Base-by-base conservation (phyloP, 2,113 vertebrate genomes). In the Phasianus colchicus region DNA sequence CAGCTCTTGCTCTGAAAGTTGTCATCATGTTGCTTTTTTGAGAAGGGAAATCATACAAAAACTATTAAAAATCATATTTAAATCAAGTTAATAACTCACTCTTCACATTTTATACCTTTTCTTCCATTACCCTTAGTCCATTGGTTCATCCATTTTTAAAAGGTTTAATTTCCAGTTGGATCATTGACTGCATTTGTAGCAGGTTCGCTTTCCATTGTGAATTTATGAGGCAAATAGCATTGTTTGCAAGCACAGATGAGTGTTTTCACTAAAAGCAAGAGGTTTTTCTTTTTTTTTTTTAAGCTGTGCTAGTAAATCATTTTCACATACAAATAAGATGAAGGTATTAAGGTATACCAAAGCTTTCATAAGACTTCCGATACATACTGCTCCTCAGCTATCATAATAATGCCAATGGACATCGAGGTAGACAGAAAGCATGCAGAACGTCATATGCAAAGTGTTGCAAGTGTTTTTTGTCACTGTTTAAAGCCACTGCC, bases 101-200 rank as follows among this genome's bases (percentile, higher is more conserved):
- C 82, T 93, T 95, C 83, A 80, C 69, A 84, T 88, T 95, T 83
- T 83, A 66, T 91, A 86, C 83, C 76, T 86, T 96, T 95, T 94
- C 95, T 91, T 82, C 93, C 93, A 92, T 95, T 95, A 95, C 90
- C 72, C 54, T 88, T 96, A 93, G 91, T 95, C 90, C 95, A 95
- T 91, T 95, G 90, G 80, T 92, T 96, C 96, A 93, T 94, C 88
- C 92, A 94, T 95, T 97, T 96, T 95, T 95, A 95, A 96, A 95
- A 91, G 83, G 86, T 91, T 96, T 97, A 92, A 96, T 97, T 95
- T 97, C 94, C 94, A 95, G 80, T 93, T 95, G 94, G 96, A 93
- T 95, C 95, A 95, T 96, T 95, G 94, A 95, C 95, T 95, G 95
- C 92, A 92, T 97, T 91, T 88, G 90, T 93, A 95, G 75, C 93